Conservation (phyloP, 2,888 invertebrate species). For the Lacanobia oleracea region DNA sequence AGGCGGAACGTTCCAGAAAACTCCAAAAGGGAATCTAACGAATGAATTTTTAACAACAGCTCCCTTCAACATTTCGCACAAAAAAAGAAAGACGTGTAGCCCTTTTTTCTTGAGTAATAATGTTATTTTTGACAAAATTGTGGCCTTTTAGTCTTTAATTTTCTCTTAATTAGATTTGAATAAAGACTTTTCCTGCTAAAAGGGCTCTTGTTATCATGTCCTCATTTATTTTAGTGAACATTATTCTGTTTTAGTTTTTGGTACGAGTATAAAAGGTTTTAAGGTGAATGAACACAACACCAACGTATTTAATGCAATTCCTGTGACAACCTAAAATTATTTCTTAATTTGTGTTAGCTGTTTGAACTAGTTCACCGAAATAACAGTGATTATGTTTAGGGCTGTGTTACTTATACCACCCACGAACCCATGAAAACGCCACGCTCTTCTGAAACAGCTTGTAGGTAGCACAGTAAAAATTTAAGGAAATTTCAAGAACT, state of each 20-base stretch:
- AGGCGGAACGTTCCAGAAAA: background rate
- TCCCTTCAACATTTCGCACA: background rate
- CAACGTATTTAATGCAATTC: background rate
- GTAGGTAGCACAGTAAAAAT: too few species aligned
- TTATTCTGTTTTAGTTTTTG: conserved; percentile 1
- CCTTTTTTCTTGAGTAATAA: conserved; percentile 11
- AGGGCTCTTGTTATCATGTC: background rate
- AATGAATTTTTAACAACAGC: conserved; percentile 19
- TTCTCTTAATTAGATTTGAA: conserved; percentile 47
- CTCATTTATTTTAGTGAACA: background rate
- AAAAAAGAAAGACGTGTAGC: conserved; percentile 15
- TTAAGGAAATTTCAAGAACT: too few species aligned
- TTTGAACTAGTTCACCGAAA: too few species aligned
- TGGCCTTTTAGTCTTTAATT: conserved; percentile 39
- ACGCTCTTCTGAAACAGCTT: too few species aligned
- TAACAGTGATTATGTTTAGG: too few species aligned
- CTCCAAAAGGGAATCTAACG: conserved; percentile 6
- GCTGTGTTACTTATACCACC: too few species aligned
- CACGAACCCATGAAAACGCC: too few species aligned
- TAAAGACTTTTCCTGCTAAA: conserved; percentile 9
- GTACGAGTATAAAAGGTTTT: too few species aligned
- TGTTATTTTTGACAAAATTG: conserved; percentile 26
- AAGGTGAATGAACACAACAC: background rate
- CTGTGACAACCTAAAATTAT: too few species aligned
- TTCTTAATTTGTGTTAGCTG: too few species aligned